These are phyloP conservation scores for Synanthedon andrenaeformis DNA, from an alignment of 2,888 invertebrate genomes.

Conservation along the genomic window DNA sequence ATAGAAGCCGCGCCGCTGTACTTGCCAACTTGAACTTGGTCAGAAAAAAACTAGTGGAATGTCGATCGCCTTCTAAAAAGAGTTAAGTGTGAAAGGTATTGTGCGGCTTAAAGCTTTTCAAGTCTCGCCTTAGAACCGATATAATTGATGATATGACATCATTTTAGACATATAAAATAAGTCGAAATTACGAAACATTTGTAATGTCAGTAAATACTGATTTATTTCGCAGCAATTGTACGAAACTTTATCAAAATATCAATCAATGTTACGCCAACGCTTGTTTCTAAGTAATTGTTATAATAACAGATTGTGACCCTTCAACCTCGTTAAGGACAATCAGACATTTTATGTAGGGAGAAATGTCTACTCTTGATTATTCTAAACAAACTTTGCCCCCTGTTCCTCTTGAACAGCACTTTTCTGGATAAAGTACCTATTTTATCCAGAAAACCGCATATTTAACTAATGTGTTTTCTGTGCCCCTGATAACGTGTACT, in stretches of 20 bases:
- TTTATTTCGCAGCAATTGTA: background rate
- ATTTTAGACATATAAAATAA: background rate
- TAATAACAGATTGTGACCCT: no score
- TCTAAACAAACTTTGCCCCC: no score
- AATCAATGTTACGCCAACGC: background rate
- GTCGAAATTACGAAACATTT: background rate
- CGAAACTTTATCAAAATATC: background rate
- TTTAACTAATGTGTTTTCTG: no score
- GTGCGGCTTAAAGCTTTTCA: background rate
- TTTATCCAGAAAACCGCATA: no score
- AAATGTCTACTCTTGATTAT: no score
- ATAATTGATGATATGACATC: background rate
- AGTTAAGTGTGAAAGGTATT: slow-evolving; percentile 35
- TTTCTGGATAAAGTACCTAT: no score
- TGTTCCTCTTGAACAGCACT: no score
- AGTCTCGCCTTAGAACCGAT: background rate
- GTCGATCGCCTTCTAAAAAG: slow-evolving; percentile 45
- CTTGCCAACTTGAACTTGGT: slow-evolving; percentile 29
- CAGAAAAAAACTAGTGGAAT: slow-evolving; percentile 31
- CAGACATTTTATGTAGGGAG: no score
- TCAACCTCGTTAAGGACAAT: no score
- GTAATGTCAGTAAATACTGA: background rate
- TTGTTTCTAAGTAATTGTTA: background rate
- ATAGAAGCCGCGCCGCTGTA: slow-evolving; percentile 3
- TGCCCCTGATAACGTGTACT: no score